Percentiles rank a stretch among this genome's conserved stretches.
These are phyloP conservation scores for Prionailurus viverrinus DNA, from an alignment of 2,113 vertebrate genomes.

Conservation along the genomic window DNA sequence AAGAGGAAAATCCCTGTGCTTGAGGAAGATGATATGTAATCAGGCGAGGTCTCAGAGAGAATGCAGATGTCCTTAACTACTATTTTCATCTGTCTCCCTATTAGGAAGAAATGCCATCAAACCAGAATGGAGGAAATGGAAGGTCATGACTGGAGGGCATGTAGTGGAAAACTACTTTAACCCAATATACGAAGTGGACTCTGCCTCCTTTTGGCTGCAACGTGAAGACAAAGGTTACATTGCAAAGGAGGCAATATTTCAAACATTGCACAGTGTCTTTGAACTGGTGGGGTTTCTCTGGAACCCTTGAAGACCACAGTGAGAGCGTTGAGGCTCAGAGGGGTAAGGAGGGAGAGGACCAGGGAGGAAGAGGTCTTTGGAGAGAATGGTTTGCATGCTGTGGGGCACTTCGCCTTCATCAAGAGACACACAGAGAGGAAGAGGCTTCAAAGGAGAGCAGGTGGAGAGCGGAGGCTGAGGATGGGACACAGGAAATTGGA, in stretches of 20 bases:
- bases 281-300: slow-evolving; percentile 19
- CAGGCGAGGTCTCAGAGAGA: background rate
- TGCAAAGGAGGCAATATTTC: slow-evolving; percentile 37
- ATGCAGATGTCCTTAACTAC: background rate
- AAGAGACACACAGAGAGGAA: background rate
- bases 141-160: background rate
- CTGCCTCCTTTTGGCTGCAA: slow-evolving; percentile 5
- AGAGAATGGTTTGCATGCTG: background rate
- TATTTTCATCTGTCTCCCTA: background rate
- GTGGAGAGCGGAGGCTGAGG: background rate
- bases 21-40: background rate
- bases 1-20: slow-evolving; percentile 7
- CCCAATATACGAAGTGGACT: background rate
- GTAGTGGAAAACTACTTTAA: slow-evolving; percentile 25
- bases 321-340: background rate
- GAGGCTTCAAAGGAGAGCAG: background rate
- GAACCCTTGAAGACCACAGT: slow-evolving; percentile 12
- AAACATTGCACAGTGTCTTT: slow-evolving; percentile 43
- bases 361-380: background rate
- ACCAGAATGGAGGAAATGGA: slow-evolving; percentile 18
- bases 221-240: background rate
- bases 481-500: background rate
- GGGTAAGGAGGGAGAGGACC: background rate
- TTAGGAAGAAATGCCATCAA: slow-evolving; percentile 58
- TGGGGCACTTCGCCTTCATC: background rate